Evolutionary conservation across 2,113 vertebrate genomes (phyloP).

Genomic region (Ammospiza nelsoni): DNA sequence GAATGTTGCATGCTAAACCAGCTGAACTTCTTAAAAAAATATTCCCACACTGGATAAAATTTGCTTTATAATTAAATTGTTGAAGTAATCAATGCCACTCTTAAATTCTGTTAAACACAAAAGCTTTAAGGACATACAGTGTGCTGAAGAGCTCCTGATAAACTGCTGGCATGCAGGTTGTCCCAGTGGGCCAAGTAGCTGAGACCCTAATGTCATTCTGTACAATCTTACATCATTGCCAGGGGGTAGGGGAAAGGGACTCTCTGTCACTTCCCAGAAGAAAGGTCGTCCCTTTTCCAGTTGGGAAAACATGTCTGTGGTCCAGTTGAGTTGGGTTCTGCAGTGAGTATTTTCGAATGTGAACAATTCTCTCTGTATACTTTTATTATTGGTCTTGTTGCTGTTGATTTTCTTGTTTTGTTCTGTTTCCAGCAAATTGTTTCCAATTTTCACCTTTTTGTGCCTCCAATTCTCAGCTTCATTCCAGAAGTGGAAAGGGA

Average conservation of each 20-base stretch:
- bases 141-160: not conserved
- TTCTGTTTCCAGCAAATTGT: not conserved
- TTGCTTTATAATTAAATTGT: not conserved
- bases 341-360: not conserved
- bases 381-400: not conserved
- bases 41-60: not conserved
- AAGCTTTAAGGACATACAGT: accelerated
- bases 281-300: not conserved
- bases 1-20: not conserved
- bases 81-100: not conserved
- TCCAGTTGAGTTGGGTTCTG: not conserved
- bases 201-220: not conserved
- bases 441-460: not conserved
- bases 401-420: not conserved
- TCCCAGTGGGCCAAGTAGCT: not conserved
- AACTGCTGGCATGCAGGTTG: not conserved
- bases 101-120: not conserved
- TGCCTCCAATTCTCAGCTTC: not conserved
- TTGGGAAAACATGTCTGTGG: not conserved
- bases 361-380: not conserved
- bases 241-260: not conserved
- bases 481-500: not conserved
- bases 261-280: not conserved
- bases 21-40: not conserved
- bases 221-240: not conserved